Conservation (phyloP, 2,888 invertebrate species). For the Argyresthia albistria region DNA sequence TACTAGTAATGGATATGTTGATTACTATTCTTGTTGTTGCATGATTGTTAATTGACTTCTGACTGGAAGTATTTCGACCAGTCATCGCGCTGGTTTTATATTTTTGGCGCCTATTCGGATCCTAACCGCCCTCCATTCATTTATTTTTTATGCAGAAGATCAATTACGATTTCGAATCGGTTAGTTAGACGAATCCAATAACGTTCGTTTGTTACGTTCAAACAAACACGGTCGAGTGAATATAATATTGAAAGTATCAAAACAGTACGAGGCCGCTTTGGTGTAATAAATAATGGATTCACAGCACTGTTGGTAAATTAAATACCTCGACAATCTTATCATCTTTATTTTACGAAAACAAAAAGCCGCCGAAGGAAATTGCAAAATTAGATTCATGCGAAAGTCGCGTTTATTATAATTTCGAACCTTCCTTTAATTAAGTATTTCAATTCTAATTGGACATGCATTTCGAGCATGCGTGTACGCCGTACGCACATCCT, state of each 20-base stretch:
- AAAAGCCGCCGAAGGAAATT: constrained; percentile 9
- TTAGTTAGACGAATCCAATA: constrained; percentile 65
- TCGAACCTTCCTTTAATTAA: constrained; percentile 3
- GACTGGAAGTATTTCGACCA: constrained; percentile 54
- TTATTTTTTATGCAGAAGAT: constrained; percentile 63
- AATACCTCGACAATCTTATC: constrained; percentile 1
- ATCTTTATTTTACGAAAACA: constrained; percentile 6
- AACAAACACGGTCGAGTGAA: constrained; percentile 51
- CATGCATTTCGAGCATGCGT: constrained; percentile 51
- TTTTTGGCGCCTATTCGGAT: constrained; percentile 66
- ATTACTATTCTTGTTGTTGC: constrained; percentile 44
- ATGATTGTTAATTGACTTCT: constrained; percentile 60
- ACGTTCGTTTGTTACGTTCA: constrained; percentile 54
- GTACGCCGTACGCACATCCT: constrained; percentile 54
- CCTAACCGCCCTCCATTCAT: constrained; percentile 52
- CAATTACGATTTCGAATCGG: constrained; percentile 70
- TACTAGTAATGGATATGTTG: constrained; percentile 16
- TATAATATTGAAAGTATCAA: constrained; percentile 20
- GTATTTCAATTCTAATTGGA: constrained; percentile 37
- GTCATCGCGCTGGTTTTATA: constrained; percentile 67
- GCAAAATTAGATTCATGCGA: constrained; percentile 11
- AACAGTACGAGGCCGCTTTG: constrained; percentile 1
- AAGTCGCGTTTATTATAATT: constrained; percentile 16
- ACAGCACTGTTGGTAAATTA: constrained; percentile 6
- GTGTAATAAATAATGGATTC: neutral